These are phyloP conservation scores for Lates calcarifer DNA, from an alignment of 2,113 vertebrate genomes.

Conservation along the genomic window DNA sequence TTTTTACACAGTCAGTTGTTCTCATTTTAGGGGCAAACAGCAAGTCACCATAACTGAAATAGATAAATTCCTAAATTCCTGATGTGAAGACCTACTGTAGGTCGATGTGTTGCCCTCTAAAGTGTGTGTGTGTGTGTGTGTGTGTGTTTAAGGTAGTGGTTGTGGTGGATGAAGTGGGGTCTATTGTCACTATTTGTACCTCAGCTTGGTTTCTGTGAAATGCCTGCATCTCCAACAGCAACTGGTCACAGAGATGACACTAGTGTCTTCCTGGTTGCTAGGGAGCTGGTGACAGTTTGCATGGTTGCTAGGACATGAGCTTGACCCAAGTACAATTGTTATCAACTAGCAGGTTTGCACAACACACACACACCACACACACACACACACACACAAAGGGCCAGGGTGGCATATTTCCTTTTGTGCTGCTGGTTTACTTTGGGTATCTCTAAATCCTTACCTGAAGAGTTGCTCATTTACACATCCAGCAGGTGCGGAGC, in stretches of 20 bases:
- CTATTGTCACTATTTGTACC: slow-evolving; percentile 24
- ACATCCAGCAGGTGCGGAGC: too few relatives aligned
- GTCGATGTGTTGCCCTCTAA: too few relatives aligned
- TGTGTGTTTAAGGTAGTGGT: neutral
- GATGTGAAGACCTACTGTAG: neutral
- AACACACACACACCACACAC: neutral
- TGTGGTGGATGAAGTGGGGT: neutral
- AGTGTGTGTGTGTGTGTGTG: neutral
- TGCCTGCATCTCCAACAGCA: slow-evolving; percentile 43
- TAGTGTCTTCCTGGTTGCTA: slow-evolving; percentile 62
- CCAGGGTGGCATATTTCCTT: too few relatives aligned
- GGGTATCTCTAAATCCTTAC: too few relatives aligned
- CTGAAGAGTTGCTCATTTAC: too few relatives aligned
- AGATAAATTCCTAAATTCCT: neutral
- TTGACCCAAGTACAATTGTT: slow-evolving; percentile 21
- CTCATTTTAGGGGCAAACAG: too few relatives aligned
- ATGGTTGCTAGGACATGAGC: slow-evolving; percentile 44
- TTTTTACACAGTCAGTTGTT: too few relatives aligned
- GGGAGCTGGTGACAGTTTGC: slow-evolving; percentile 62
- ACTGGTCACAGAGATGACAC: slow-evolving; percentile 26
- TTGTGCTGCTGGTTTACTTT: too few relatives aligned
- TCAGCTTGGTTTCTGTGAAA: slow-evolving; percentile 37
- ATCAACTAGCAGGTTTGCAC: neutral
- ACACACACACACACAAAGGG: neutral
- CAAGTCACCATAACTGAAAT: too few relatives aligned